A percentile compares a stretch with the other conserved stretches of the same genome.
phyloP scores from a whole-genome alignment of 2,797 vertebrate species.

The Sebastes hubbsi region DNA sequence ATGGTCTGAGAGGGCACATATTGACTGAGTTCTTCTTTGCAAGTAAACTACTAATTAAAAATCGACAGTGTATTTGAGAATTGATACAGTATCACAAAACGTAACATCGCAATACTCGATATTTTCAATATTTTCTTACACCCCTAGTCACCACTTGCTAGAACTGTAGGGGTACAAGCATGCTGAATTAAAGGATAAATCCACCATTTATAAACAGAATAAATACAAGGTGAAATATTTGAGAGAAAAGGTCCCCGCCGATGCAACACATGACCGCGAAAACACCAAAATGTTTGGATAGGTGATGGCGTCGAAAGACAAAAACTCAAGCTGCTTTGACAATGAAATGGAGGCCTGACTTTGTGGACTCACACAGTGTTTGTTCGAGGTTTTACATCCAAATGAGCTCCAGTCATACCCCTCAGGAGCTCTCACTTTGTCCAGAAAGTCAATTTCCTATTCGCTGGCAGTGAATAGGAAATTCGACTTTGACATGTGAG shows the following conservation, averaged over 20 bases:
- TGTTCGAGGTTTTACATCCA: conserved; percentile 69
- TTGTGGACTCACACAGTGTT: conserved; percentile 60
- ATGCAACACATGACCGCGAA: not conserved
- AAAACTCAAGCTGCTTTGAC: conserved; percentile 40
- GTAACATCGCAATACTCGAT: too few relatives aligned
- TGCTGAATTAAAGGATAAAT: conserved; percentile 3
- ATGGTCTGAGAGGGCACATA: too few relatives aligned
- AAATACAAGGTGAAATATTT: not conserved
- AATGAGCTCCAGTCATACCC: conserved; percentile 56
- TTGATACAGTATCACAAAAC: too few relatives aligned
- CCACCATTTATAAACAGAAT: not conserved
- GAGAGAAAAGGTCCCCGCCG: not conserved
- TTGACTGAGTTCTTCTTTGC: too few relatives aligned
- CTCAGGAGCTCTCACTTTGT: conserved; percentile 58
- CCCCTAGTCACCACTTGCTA: not conserved
- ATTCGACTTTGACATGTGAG: conserved; percentile 65
- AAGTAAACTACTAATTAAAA: too few relatives aligned
- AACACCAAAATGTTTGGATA: conserved; percentile 28
- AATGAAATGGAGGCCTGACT: conserved; percentile 54
- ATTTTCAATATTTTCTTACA: too few relatives aligned
- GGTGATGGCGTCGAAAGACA: conserved; percentile 24
- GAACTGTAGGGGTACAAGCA: not conserved
- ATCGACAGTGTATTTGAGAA: too few relatives aligned
- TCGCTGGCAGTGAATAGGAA: conserved; percentile 44
- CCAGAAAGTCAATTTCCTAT: conserved; percentile 67